phyloP scores from a whole-genome alignment of 1,140 invertebrate species.

The Cryptotermes secundus region DNA sequence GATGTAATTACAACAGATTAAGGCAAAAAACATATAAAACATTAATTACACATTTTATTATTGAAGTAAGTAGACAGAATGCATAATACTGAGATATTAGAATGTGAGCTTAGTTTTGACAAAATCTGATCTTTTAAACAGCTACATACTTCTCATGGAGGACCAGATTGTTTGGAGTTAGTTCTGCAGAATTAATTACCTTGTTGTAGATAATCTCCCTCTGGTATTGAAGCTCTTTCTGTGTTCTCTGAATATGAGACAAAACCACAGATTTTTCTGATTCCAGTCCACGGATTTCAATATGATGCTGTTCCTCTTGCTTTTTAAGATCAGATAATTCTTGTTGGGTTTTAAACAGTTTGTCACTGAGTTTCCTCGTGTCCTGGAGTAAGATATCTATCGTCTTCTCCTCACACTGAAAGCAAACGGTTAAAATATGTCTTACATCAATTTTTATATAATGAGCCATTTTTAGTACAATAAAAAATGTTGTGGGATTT shows the following conservation, averaged over 20 bases:
- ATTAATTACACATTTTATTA: no score
- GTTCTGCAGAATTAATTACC: slow-evolving; percentile 29
- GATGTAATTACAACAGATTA: no score
- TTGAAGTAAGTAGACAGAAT: no score
- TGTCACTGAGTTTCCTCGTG: background rate
- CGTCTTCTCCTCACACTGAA: slow-evolving; percentile 25
- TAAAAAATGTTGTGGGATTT: no score
- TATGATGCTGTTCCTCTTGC: background rate
- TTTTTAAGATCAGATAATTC: slow-evolving; percentile 6
- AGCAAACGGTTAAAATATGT: background rate
- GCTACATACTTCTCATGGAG: no score
- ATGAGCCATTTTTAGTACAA: no score
- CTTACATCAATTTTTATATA: background rate
- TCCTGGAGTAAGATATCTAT: background rate
- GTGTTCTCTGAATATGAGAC: slow-evolving; percentile 35
- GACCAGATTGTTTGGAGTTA: no score
- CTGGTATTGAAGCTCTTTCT: slow-evolving; percentile 46
- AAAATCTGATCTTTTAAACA: no score
- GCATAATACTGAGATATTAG: no score
- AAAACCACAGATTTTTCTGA: background rate
- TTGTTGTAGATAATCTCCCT: slow-evolving; percentile 47
- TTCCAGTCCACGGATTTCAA: background rate
- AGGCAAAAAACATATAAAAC: no score
- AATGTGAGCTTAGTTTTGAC: no score
- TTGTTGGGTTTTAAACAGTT: background rate